These are phyloP conservation scores for Bombus pyrosoma DNA, from an alignment of 1,140 invertebrate species.

Conservation along the genomic window DNA sequence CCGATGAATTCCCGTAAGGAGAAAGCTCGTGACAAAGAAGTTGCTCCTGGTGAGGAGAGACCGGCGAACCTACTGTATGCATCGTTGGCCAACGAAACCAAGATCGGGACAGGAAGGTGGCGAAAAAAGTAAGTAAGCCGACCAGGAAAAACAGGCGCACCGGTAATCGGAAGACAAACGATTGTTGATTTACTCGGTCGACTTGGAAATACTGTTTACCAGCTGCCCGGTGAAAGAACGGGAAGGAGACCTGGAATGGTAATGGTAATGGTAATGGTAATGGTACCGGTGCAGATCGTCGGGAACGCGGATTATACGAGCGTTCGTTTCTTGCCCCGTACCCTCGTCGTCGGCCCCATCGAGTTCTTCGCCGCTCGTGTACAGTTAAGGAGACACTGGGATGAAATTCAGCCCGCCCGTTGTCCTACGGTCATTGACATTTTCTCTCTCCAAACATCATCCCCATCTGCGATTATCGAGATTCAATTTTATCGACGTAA, in stretches of 20 bases:
- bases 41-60: background rate
- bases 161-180: conserved; percentile 37
- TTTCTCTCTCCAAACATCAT: conserved; percentile 14
- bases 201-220: conserved; percentile 56
- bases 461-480: background rate
- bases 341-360: conserved; percentile 43
- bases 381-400: conserved; percentile 70
- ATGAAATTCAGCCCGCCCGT: conserved; percentile 68
- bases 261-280: conserved; percentile 60
- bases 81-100: conserved; percentile 6
- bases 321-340: conserved; percentile 69
- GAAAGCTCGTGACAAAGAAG: conserved; percentile 14
- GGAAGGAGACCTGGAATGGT: conserved; percentile 56
- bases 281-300: conserved; percentile 64
- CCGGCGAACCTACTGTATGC: background rate
- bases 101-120: background rate
- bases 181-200: conserved; percentile 63
- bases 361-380: conserved; percentile 55
- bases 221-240: conserved; percentile 33
- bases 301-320: conserved; percentile 64
- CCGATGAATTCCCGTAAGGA: conserved; percentile 17
- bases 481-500: background rate
- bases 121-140: conserved; percentile 23
- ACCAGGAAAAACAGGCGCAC: conserved; percentile 28
- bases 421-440: conserved; percentile 61